These are phyloP conservation scores for Sesamia nonagrioides DNA, from an alignment of 1,140 invertebrate species.

Conservation along the genomic window DNA sequence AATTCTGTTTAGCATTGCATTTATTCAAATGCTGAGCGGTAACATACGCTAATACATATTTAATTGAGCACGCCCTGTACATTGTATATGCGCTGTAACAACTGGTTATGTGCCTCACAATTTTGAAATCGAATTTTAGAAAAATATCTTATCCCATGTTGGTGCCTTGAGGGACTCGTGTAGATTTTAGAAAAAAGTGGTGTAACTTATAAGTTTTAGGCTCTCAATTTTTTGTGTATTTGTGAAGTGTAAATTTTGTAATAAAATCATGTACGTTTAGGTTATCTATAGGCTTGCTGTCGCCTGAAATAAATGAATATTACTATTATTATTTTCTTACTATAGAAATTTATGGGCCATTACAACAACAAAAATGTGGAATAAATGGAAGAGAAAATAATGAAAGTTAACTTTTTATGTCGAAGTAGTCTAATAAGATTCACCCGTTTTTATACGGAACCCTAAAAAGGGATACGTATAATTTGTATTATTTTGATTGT, in stretches of 20 bases:
- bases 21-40: constrained; percentile 72
- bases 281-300: too few species aligned
- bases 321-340: too few species aligned
- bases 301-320: too few species aligned
- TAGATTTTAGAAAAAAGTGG: background rate
- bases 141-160: background rate
- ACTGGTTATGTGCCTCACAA: constrained; percentile 55
- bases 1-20: constrained; percentile 69
- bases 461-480: constrained; percentile 60
- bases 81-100: constrained; percentile 63
- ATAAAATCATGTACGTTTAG: too few species aligned
- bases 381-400: background rate
- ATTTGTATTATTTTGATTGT: constrained; percentile 77
- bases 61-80: constrained; percentile 76
- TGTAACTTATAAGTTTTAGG: background rate
- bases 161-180: background rate
- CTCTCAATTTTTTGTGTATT: too few species aligned
- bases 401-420: background rate
- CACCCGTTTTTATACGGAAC: constrained; percentile 32
- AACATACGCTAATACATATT: constrained; percentile 80
- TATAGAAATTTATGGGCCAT: background rate
- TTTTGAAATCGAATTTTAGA: constrained; percentile 55
- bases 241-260: too few species aligned
- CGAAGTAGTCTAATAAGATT: background rate
- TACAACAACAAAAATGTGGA: background rate